These are phyloP conservation scores for Acleris literana DNA, from an alignment of 2,888 invertebrate species.

Conservation along the genomic window DNA sequence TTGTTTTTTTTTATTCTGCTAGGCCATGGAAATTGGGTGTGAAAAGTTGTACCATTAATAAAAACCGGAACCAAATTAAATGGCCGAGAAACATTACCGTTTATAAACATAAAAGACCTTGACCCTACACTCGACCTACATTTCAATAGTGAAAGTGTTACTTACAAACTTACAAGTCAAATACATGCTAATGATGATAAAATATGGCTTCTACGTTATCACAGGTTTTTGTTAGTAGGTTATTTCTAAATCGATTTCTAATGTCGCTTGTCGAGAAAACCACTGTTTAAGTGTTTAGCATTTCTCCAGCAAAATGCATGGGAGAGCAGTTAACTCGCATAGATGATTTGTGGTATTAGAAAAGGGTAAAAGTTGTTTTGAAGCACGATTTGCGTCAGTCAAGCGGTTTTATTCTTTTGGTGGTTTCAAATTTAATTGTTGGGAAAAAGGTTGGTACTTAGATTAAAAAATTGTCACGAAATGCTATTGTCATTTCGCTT, in stretches of 20 bases:
- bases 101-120: constrained; percentile 14
- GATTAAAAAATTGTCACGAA: constrained; percentile 29
- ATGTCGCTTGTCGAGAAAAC: constrained; percentile 31
- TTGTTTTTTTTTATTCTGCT: no score
- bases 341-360: constrained; percentile 34
- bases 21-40: no score
- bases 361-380: constrained; percentile 29
- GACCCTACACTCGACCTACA: constrained; percentile 28
- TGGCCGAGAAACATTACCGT: constrained; percentile 6
- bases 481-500: constrained; percentile 20
- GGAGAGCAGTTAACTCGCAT: constrained; percentile 13
- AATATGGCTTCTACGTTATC: constrained; percentile 26
- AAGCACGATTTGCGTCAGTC: constrained; percentile 25
- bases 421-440: constrained; percentile 25
- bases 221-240: constrained; percentile 13
- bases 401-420: constrained; percentile 20
- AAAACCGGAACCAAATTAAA: constrained; percentile 9
- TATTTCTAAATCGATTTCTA: constrained; percentile 36
- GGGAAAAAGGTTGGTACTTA: constrained; percentile 1
- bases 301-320: constrained; percentile 34
- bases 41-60: no score
- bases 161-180: constrained; percentile 1
- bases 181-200: constrained; percentile 18
- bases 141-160: constrained; percentile 28
- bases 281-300: constrained; percentile 23